These are phyloP conservation scores for Rhodophaea formosa DNA, from an alignment of 2,888 invertebrate species.

Conservation along the genomic window DNA sequence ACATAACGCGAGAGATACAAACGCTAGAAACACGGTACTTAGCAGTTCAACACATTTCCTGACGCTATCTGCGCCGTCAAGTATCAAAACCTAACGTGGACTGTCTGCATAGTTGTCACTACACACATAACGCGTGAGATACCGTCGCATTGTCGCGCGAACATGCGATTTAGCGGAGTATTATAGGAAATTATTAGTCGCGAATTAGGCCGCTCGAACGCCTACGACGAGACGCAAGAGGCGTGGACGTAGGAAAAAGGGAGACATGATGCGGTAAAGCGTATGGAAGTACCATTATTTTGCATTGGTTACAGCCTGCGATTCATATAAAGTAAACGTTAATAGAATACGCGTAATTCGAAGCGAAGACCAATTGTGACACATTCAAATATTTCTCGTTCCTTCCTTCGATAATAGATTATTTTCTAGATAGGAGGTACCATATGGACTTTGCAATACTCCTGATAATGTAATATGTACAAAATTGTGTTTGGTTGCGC, in stretches of 20 bases:
- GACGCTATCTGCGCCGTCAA: conserved; percentile 1
- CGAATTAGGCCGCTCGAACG: conserved; percentile 46
- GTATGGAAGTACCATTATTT: no score
- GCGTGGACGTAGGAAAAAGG: background rate
- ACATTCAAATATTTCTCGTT: no score
- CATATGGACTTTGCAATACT: no score
- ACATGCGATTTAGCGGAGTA: conserved; percentile 65
- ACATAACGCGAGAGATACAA: conserved; percentile 8
- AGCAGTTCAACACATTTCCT: background rate
- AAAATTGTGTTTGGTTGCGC: no score
- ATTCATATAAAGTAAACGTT: no score
- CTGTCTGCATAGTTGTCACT: conserved; percentile 54
- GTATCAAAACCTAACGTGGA: conserved; percentile 10
- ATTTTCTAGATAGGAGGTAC: no score
- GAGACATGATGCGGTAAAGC: background rate
- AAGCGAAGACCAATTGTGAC: no score
- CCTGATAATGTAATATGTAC: no score
- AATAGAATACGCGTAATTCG: no score
- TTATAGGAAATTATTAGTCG: conserved; percentile 63
- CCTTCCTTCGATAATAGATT: no score
- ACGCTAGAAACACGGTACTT: background rate
- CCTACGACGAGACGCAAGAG: conserved; percentile 27
- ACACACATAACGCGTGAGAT: conserved; percentile 76
- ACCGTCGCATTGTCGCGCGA: conserved; percentile 65
- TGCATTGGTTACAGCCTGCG: no score